Base-by-base conservation (phyloP, 2,113 vertebrate genomes). In the Oryzias celebensis region DNA sequence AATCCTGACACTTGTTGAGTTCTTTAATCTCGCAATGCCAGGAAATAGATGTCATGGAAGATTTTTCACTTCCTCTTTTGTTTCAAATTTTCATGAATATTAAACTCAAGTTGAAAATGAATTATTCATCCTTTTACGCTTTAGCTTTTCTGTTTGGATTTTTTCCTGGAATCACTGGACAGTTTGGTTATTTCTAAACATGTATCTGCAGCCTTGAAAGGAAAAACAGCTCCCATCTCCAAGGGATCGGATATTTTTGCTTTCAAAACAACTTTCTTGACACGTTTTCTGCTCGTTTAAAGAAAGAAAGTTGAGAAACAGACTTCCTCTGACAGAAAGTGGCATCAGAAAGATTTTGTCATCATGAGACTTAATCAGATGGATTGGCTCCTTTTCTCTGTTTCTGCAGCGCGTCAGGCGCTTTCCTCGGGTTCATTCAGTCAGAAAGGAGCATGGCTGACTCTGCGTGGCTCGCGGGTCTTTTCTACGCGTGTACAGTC, bases 381-480 rank as follows among this genome's bases (percentile, higher is more conserved):
- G 46, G 51, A 49, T 12, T 46, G 43, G 28, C 44, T 23, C 2
- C 18, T 44, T 43, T 56, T 49, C 24, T 16, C 24, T 14, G 24
- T 42, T 17, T 14, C 57, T 41, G 60, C 15, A 20, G 69, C 45
- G 68, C 54, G 58, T 82, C 80, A 84, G 75, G 65, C 49, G 66
- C 81, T 73, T 57, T 73, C 75, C 74, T 73, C 76, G 50, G 18
- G 72, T 83, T 83, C 71, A 64, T 75, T 75, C 67, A 62, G 66
- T 54, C 41, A 52, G 53, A 83, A 68, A 72, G 48, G 14, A 78
- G 65, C 65, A 15, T 63, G 65, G 65, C 59, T 44, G 62, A 51
- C 62, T 68, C 50, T 17, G 70, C 74, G 69, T 68, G 59, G 66
- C 68, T 72, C 59, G 43, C 57, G 78, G 75, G 71, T 7, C 44